A percentile compares a stretch with the other conserved stretches of the same genome.
phyloP scores from a whole-genome alignment of 2,113 vertebrate species.

The Sciurus niger region DNA sequence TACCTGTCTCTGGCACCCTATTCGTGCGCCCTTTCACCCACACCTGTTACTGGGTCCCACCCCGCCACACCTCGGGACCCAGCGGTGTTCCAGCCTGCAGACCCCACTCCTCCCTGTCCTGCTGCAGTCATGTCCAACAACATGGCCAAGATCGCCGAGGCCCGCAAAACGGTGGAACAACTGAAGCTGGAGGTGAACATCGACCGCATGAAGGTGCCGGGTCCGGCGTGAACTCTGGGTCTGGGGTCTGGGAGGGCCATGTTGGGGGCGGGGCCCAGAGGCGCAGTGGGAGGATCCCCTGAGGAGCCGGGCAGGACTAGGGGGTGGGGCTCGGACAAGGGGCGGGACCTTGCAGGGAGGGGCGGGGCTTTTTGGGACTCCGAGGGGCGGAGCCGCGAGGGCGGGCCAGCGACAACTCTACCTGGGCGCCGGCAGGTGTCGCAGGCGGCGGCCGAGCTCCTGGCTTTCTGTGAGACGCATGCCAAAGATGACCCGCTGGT shows the following conservation, averaged over 20 bases:
- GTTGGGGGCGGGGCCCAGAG: not conserved
- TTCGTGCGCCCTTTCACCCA: not conserved
- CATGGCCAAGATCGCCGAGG: constrained; percentile 96
- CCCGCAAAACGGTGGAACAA: constrained; percentile 94
- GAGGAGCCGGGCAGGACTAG: rapidly evolving
- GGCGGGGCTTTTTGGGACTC: not conserved
- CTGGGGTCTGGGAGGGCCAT: not conserved
- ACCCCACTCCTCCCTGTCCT: not conserved
- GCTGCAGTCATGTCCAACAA: constrained; percentile 93
- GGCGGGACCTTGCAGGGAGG: not conserved
- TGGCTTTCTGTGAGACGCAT: constrained; percentile 93
- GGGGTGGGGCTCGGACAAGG: not conserved
- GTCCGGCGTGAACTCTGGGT: not conserved
- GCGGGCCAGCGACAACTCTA: not conserved
- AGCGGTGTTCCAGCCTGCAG: not conserved
- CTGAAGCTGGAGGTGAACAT: constrained; percentile 96
- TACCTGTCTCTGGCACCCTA: not conserved
- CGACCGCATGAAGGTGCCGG: constrained; percentile 93
- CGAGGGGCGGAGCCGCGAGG: rapidly evolving
- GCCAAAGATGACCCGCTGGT: constrained; percentile 93
- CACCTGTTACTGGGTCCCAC: not conserved
- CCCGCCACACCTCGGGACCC: not conserved
- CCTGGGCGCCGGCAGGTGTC: constrained; percentile 89
- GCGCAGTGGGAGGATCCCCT: not conserved
- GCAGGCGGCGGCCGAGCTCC: constrained; percentile 93